These are phyloP conservation scores for Eulemur albifrons DNA, from an alignment of 2,797 vertebrate species.

Conservation along the genomic window DNA sequence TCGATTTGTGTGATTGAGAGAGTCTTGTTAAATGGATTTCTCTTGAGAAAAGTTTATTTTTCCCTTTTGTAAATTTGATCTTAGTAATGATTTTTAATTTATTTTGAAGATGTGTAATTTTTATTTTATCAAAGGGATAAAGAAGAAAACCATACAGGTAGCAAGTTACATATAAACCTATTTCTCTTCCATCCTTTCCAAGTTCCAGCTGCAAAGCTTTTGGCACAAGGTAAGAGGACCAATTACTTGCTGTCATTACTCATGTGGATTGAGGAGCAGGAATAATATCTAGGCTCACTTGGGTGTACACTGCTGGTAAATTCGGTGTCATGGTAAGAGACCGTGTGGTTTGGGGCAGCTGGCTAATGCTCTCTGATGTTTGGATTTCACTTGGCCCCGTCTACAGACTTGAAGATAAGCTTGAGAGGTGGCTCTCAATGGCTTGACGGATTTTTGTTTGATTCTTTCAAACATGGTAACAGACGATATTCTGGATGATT, in stretches of 20 bases:
- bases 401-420: neutral
- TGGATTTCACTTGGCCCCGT: neutral
- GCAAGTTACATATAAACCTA: neutral
- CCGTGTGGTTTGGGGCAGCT: neutral
- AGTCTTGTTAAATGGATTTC: slow-evolving; percentile 23
- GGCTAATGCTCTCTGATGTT: neutral
- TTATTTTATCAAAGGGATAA: neutral
- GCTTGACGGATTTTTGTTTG: neutral
- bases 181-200: neutral
- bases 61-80: neutral
- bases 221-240: neutral
- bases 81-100: neutral
- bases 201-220: neutral
- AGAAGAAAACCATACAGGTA: neutral
- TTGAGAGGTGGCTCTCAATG: neutral
- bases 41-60: neutral
- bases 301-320: neutral
- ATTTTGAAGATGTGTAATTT: neutral
- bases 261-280: neutral
- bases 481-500: neutral
- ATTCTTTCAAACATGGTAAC: neutral
- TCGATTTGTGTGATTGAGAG: neutral
- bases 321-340: neutral
- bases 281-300: neutral
- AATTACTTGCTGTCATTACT: neutral